Percentiles rank a stretch among this genome's conserved stretches.
These are phyloP conservation scores for Ctenosaura bakeri DNA, from an alignment of 2,797 vertebrate genomes.

Conservation along the genomic window DNA sequence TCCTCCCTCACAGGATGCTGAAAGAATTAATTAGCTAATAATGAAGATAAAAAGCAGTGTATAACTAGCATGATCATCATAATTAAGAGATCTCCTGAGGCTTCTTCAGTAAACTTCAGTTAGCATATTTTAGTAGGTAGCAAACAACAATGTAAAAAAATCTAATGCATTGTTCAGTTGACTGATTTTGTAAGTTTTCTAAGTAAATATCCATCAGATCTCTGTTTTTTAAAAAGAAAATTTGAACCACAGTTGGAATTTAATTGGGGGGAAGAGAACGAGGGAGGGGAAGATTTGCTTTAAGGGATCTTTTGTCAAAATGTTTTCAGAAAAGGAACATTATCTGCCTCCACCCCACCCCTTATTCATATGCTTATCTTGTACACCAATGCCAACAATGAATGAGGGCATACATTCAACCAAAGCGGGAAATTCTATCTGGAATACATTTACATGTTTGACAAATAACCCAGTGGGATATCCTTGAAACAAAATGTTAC, in stretches of 20 bases:
- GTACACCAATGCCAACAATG: constrained; percentile 26
- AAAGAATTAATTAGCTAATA: constrained; percentile 33
- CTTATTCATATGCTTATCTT: constrained; percentile 40
- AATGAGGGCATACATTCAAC: constrained; percentile 37
- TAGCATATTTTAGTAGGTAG: constrained; percentile 27
- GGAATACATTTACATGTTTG: constrained; percentile 39
- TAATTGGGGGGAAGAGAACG: background rate
- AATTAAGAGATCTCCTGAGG: constrained; percentile 34
- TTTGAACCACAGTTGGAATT: background rate
- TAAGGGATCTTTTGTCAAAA: constrained; percentile 30
- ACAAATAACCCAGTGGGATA: constrained; percentile 46
- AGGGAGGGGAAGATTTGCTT: background rate
- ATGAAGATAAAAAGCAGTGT: constrained; percentile 46
- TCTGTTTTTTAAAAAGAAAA: background rate
- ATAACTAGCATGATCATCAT: constrained; percentile 47
- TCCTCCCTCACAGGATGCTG: constrained; percentile 24
- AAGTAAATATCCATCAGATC: constrained; percentile 23
- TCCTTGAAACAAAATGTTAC: constrained; percentile 61
- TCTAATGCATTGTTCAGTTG: background rate
- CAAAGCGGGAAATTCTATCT: constrained; percentile 32
- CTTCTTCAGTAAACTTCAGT: background rate
- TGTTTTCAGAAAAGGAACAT: constrained; percentile 34
- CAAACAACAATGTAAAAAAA: constrained; percentile 16
- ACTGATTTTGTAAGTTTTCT: constrained; percentile 11
- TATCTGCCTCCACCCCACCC: constrained; percentile 10